Percentiles rank a stretch among this genome's conserved stretches.
Conservation (phyloP, 2,797 vertebrate genomes). For the Urosaurus nigricauda region DNA sequence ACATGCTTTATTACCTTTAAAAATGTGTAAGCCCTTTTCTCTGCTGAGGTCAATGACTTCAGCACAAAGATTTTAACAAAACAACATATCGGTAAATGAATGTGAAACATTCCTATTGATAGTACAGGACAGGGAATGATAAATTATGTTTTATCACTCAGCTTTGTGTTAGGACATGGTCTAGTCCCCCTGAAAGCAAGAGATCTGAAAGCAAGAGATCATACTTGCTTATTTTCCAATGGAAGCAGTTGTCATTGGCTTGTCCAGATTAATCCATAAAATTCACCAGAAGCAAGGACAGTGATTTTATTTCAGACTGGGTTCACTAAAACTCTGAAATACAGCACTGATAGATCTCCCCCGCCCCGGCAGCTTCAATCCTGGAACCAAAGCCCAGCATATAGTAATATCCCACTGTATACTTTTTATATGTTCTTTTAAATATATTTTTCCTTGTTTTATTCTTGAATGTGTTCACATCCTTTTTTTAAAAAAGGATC, state of each 20-base stretch:
- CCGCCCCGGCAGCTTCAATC: background rate
- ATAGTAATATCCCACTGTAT: no score
- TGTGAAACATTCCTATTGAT: background rate
- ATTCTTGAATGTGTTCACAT: background rate
- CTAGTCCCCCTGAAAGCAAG: no score
- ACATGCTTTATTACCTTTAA: conserved; percentile 65
- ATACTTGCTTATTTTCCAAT: conserved; percentile 1
- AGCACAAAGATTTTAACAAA: background rate
- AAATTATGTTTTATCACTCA: background rate
- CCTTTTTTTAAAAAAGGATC: background rate
- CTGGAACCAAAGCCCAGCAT: no score
- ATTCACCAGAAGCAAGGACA: background rate
- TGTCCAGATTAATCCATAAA: background rate
- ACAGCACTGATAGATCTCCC: background rate
- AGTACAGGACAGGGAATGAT: background rate
- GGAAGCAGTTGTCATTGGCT: background rate
- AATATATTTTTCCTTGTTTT: background rate
- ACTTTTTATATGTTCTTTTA: background rate
- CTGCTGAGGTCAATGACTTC: accelerated
- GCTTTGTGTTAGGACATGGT: background rate
- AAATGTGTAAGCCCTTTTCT: background rate
- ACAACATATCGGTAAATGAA: background rate
- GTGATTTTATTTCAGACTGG: background rate
- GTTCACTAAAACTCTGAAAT: background rate
- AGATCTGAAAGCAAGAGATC: background rate